Conservation (phyloP, 2,888 invertebrate species). For the Phaonia tiefii region DNA sequence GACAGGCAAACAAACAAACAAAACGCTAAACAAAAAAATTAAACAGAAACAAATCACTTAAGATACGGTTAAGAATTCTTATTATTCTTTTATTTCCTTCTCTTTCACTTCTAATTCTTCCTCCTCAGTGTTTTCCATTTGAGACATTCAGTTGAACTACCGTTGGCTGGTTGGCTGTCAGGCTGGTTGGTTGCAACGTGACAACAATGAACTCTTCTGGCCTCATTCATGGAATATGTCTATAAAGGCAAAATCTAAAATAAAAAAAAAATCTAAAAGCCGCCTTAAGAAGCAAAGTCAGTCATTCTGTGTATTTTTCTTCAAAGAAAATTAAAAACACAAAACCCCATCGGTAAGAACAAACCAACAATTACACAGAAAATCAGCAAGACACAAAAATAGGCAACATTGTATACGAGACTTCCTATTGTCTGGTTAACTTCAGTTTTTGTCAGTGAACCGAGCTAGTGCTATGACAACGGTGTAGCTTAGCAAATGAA, state of each 20-base stretch:
- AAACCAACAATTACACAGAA: constrained; percentile 9
- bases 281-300: constrained; percentile 46
- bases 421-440: constrained; percentile 65
- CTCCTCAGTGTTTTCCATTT: neutral
- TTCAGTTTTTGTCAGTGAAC: constrained; percentile 35
- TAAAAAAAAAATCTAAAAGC: constrained; percentile 53
- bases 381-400: constrained; percentile 41
- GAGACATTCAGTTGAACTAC: constrained; percentile 56
- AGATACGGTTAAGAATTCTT: constrained; percentile 60
- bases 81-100: neutral
- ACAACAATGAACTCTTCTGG: constrained; percentile 70
- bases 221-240: constrained; percentile 62
- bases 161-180: too few relatives aligned
- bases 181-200: constrained; percentile 66
- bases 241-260: constrained; percentile 51
- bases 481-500: constrained; percentile 8
- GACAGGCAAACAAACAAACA: constrained; percentile 51
- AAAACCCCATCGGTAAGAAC: constrained; percentile 43
- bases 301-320: constrained; percentile 27
- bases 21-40: constrained; percentile 54
- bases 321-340: constrained; percentile 37
- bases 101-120: constrained; percentile 14
- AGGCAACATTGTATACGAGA: constrained; percentile 64
- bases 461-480: constrained; percentile 38
- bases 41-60: constrained; percentile 60